phyloP scores from a whole-genome alignment of 2,113 vertebrate species.

The Hippocampus barbouri region DNA sequence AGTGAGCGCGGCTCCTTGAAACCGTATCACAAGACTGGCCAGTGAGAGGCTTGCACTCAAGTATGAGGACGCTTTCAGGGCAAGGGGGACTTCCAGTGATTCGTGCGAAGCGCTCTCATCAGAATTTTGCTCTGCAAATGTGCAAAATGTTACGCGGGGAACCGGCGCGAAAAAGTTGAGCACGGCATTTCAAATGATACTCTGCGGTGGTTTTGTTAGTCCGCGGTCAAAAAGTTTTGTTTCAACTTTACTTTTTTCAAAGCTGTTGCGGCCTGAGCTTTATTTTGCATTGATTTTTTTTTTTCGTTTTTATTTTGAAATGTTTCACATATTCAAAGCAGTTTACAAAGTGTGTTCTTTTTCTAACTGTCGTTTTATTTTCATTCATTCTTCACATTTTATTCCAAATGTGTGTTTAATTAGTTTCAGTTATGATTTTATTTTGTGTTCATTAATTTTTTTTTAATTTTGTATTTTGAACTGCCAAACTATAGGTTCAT shows the following conservation, averaged over 20 bases:
- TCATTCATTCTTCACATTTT: not conserved
- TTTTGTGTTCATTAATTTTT: not conserved
- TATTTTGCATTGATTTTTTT: too few species aligned
- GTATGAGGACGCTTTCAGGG: slow-evolving; percentile 19
- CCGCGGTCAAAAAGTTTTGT: too few species aligned
- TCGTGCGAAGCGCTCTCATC: not conserved
- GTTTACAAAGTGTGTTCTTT: not conserved
- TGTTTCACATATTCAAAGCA: too few species aligned
- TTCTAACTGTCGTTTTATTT: not conserved
- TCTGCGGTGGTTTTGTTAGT: too few species aligned
- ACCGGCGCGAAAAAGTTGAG: not conserved
- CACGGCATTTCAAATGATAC: not conserved
- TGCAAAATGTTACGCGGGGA: not conserved
- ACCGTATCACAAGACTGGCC: slow-evolving; percentile 47
- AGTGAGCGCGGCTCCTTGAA: slow-evolving; percentile 26
- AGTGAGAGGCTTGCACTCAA: slow-evolving; percentile 38
- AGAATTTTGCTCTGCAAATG: not conserved
- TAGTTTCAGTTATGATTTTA: not conserved
- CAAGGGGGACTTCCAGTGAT: not conserved
- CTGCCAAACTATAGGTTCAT: not conserved
- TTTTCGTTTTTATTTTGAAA: not conserved
- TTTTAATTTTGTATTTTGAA: not conserved
- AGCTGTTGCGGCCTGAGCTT: not conserved
- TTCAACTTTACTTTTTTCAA: not conserved
- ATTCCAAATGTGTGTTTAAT: not conserved